Conservation (phyloP, 1,140 invertebrate genomes). For the Helicoverpa zea region DNA sequence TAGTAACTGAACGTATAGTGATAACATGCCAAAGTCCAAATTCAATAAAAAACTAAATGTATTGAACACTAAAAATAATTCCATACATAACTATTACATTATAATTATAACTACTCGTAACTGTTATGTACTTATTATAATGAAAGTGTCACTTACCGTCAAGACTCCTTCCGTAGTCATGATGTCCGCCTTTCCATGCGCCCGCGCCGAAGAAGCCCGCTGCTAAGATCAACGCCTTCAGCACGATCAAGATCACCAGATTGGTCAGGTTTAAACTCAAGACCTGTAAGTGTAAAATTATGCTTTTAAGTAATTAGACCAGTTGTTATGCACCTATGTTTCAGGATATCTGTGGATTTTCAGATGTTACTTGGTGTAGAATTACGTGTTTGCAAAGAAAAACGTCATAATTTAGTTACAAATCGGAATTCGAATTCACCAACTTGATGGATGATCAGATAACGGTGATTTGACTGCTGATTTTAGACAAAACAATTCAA, state of each 20-base stretch:
- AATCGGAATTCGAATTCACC: not conserved
- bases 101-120: not conserved
- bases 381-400: not conserved
- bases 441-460: not conserved
- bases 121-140: slow-evolving; percentile 1
- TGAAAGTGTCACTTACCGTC: slow-evolving; percentile 71
- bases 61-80: too few species aligned
- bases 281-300: slow-evolving; percentile 86
- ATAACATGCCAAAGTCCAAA: too few species aligned
- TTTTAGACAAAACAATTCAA: slow-evolving; percentile 1
- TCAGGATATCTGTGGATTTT: too few species aligned
- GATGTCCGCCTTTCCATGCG: slow-evolving; percentile 87
- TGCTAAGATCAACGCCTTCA: slow-evolving; percentile 94
- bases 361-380: not conserved
- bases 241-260: slow-evolving; percentile 91
- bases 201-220: slow-evolving; percentile 92
- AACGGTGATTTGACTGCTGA: not conserved
- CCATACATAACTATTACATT: too few species aligned
- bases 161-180: slow-evolving; percentile 87
- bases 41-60: too few species aligned
- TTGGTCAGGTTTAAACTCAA: slow-evolving; percentile 94
- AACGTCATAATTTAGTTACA: too few species aligned
- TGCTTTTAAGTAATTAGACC: too few species aligned
- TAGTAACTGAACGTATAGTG: too few species aligned
- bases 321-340: too few species aligned